Percentiles rank a stretch among this genome's conserved stretches.
Conservation (phyloP, 2,113 vertebrate species). For the Sclerurus mexicanus region DNA sequence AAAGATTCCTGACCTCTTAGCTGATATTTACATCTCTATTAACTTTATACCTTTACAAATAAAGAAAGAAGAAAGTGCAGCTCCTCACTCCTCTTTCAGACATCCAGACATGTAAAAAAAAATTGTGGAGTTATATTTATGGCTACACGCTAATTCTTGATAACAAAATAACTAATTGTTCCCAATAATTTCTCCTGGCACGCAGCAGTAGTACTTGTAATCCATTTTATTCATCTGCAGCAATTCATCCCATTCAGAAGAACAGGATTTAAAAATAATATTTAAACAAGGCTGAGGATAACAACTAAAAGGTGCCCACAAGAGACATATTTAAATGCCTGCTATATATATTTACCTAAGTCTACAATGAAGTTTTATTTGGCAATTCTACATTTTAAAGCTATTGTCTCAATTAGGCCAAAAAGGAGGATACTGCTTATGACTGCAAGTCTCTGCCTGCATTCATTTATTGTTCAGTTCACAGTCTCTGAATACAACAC, state of each 20-base stretch:
- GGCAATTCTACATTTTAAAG: constrained; percentile 49
- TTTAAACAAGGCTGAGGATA: constrained; percentile 32
- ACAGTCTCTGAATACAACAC: constrained; percentile 82
- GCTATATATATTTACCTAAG: constrained; percentile 51
- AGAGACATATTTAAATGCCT: constrained; percentile 41
- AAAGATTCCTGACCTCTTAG: not conserved
- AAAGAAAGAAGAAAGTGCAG: not conserved
- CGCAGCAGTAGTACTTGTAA: not conserved
- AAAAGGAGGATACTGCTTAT: constrained; percentile 49
- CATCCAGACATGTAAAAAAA: not conserved
- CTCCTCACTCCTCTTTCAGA: not conserved
- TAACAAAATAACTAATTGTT: not conserved
- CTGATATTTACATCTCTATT: not conserved
- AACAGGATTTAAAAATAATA: not conserved
- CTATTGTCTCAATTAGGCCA: constrained; percentile 66
- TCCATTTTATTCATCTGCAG: not conserved
- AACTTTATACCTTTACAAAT: not conserved
- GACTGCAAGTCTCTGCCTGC: constrained; percentile 67
- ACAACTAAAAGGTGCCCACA: constrained; percentile 32
- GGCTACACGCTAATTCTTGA: not conserved
- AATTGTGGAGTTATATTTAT: not conserved
- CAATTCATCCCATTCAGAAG: not conserved
- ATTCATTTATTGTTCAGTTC: constrained; percentile 82
- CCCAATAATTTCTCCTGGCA: not conserved
- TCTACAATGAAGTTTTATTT: constrained; percentile 7